Conservation (phyloP, 2,797 vertebrate species). For the Uromys caudimaculatus region DNA sequence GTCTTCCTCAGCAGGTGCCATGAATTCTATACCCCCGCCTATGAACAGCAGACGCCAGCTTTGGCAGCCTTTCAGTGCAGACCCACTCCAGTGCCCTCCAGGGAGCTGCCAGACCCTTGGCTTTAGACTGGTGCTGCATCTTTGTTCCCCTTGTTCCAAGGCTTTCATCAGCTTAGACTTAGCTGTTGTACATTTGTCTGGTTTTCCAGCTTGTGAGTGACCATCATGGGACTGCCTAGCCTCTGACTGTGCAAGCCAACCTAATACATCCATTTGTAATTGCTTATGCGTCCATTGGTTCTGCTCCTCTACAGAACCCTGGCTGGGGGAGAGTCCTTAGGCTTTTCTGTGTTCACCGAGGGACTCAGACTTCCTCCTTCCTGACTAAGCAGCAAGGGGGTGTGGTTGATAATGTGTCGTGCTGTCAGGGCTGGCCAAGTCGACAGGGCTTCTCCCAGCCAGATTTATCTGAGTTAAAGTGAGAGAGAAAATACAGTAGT, state of each 20-base stretch:
- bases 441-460: neutral
- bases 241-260: neutral
- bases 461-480: neutral
- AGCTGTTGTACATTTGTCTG: neutral
- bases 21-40: neutral
- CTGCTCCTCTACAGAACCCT: neutral
- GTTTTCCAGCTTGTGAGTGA: neutral
- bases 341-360: neutral
- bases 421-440: neutral
- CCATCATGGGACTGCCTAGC: neutral
- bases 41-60: neutral
- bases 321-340: neutral
- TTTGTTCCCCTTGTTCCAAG: neutral
- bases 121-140: neutral
- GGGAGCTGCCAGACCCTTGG: neutral
- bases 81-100: neutral
- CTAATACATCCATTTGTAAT: neutral
- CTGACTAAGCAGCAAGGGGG: neutral
- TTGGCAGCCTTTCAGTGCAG: neutral
- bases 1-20: neutral
- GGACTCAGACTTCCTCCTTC: neutral
- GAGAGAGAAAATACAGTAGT: neutral
- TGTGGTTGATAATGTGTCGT: neutral
- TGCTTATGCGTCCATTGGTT: neutral
- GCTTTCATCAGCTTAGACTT: neutral